Evolutionary conservation across 2,888 invertebrate genomes (phyloP).

Genomic region (Aphidoletes aphidimyza): DNA sequence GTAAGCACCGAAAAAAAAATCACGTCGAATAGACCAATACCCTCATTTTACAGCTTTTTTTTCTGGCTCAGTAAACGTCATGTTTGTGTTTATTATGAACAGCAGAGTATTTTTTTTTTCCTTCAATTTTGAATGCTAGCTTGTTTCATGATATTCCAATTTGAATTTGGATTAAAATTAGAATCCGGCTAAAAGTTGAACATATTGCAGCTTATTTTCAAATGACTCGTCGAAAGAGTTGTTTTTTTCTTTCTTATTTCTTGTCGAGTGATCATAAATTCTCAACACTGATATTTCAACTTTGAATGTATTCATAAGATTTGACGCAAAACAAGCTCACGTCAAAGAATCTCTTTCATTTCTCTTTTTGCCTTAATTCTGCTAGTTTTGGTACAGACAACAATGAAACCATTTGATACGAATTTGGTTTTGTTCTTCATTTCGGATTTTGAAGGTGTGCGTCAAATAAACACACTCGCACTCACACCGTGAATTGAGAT

Average conservation of each 20-base stretch:
- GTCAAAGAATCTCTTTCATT: background rate
- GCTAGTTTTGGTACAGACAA: too few relatives aligned
- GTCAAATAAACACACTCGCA: background rate
- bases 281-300: too few relatives aligned
- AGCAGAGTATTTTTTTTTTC: background rate
- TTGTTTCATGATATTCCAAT: background rate
- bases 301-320: too few relatives aligned
- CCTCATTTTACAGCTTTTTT: background rate
- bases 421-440: too few relatives aligned
- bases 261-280: too few relatives aligned
- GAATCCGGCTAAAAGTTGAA: too few relatives aligned
- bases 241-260: too few relatives aligned
- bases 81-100: background rate
- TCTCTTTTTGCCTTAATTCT: too few relatives aligned
- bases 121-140: background rate
- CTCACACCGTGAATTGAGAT: background rate
- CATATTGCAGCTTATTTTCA: too few relatives aligned
- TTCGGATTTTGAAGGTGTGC: background rate
- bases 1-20: constrained; percentile 1
- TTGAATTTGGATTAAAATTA: background rate
- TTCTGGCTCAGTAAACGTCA: background rate
- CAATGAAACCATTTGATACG: too few relatives aligned
- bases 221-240: too few relatives aligned
- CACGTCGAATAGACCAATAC: constrained; percentile 16
- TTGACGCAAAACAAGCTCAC: too few relatives aligned